Evolutionary conservation across 2,888 invertebrate genomes (phyloP).

Genomic region (Leptopilina drosophilae): DNA sequence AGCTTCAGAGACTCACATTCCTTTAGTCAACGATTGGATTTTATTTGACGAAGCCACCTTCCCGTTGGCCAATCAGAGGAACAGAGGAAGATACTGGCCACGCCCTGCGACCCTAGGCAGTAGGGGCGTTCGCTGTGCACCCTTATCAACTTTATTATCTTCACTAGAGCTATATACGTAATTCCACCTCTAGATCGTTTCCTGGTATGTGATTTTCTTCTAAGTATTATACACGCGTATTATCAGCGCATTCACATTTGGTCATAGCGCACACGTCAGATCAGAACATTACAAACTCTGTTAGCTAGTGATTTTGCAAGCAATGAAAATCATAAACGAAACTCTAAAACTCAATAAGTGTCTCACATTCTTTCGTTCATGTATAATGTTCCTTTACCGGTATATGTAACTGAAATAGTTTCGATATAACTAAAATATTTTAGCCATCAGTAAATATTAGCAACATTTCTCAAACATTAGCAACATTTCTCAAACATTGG

Average conservation of each 20-base stretch:
- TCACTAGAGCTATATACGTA: constrained; percentile 63
- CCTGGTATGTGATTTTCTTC: constrained; percentile 68
- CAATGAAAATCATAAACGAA: neutral
- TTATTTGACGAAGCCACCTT: constrained; percentile 75
- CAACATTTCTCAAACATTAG: too few relatives aligned
- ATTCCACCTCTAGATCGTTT: constrained; percentile 64
- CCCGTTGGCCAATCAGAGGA: constrained; percentile 71
- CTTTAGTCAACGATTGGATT: constrained; percentile 76
- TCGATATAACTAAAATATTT: too few relatives aligned
- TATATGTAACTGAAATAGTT: too few relatives aligned
- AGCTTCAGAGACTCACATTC: constrained; percentile 72
- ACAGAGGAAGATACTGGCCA: constrained; percentile 65
- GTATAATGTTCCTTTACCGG: too few relatives aligned
- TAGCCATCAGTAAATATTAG: too few relatives aligned
- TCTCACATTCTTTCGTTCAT: too few relatives aligned
- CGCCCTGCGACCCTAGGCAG: constrained; percentile 67
- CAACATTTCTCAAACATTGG: too few relatives aligned
- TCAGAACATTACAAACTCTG: constrained; percentile 42
- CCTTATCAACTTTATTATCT: constrained; percentile 77
- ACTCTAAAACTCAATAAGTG: too few relatives aligned
- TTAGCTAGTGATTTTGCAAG: constrained; percentile 5
- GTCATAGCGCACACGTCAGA: neutral
- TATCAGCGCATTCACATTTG: constrained; percentile 45
- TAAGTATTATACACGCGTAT: constrained; percentile 58
- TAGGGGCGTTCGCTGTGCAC: constrained; percentile 71